phyloP scores from a whole-genome alignment of 2,797 vertebrate species.

The Danio tinwini region DNA sequence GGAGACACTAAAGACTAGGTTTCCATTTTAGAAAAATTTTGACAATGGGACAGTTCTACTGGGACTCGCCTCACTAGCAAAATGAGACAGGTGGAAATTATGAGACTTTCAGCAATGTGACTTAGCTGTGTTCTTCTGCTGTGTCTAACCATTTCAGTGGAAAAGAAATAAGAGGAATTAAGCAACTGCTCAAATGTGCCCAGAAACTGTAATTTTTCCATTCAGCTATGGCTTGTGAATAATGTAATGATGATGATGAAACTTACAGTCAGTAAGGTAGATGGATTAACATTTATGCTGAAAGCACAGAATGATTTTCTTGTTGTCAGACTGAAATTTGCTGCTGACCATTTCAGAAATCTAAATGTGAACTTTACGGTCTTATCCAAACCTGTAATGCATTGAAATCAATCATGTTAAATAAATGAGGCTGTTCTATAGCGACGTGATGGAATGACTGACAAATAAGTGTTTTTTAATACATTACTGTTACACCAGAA shows the following conservation, averaged over 20 bases:
- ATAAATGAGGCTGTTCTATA: conserved; percentile 13
- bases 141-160: conserved; percentile 16
- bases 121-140: no score
- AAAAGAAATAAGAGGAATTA: conserved; percentile 7
- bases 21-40: not conserved
- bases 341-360: conserved; percentile 7
- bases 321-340: conserved; percentile 15
- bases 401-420: conserved; percentile 6
- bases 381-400: conserved; percentile 3
- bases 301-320: conserved; percentile 34
- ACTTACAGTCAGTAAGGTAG: conserved; percentile 34
- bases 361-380: not conserved
- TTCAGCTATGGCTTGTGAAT: conserved; percentile 33
- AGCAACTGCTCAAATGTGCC: conserved; percentile 34
- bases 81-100: conserved; percentile 44
- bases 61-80: not conserved
- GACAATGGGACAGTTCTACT: not conserved
- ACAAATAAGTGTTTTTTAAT: conserved; percentile 58
- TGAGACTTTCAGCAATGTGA: conserved; percentile 32
- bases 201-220: conserved; percentile 29
- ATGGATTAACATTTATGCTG: conserved; percentile 40
- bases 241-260: conserved; percentile 27
- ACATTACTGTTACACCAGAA: conserved; percentile 3
- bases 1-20: not conserved
- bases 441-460: not conserved